Evolutionary conservation across 2,797 vertebrate species (phyloP).

Genomic region (Todus mexicanus): DNA sequence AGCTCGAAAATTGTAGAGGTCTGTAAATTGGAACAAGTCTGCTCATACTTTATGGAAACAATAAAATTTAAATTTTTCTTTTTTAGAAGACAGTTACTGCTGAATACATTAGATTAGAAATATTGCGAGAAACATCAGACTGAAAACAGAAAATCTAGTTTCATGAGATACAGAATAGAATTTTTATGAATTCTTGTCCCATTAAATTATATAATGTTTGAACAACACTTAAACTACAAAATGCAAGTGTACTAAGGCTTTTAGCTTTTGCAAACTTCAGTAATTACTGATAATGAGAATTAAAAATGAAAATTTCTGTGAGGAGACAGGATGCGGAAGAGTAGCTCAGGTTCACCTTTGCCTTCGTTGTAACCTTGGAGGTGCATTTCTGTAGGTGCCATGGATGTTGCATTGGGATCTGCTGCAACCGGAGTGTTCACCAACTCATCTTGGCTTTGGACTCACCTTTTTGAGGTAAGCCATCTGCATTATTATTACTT

Average conservation of each 20-base stretch:
- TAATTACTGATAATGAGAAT: neutral
- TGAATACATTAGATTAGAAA: neutral
- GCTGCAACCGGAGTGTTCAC: constrained; percentile 94
- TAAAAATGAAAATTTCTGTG: neutral
- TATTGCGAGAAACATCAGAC: neutral
- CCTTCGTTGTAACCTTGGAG: neutral
- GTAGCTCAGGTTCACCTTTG: neutral
- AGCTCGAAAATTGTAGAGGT: neutral
- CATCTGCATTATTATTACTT: neutral
- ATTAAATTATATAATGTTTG: neutral
- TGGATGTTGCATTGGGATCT: constrained; percentile 93
- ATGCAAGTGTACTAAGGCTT: neutral
- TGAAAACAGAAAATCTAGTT: neutral
- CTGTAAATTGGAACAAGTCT: neutral
- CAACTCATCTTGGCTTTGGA: constrained; percentile 95
- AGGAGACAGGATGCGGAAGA: neutral
- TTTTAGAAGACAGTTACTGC: neutral
- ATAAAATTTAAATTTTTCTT: neutral
- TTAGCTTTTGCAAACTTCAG: neutral
- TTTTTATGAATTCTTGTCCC: neutral
- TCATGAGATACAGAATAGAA: neutral
- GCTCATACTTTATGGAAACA: neutral
- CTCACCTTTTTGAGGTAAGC: constrained; percentile 86
- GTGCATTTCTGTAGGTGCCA: constrained; percentile 81
- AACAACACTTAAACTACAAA: neutral